Evolutionary conservation across 2,888 invertebrate species (phyloP), one percentile per base, ranked within the genome.

Genomic region (Orthosia incerta): DNA sequence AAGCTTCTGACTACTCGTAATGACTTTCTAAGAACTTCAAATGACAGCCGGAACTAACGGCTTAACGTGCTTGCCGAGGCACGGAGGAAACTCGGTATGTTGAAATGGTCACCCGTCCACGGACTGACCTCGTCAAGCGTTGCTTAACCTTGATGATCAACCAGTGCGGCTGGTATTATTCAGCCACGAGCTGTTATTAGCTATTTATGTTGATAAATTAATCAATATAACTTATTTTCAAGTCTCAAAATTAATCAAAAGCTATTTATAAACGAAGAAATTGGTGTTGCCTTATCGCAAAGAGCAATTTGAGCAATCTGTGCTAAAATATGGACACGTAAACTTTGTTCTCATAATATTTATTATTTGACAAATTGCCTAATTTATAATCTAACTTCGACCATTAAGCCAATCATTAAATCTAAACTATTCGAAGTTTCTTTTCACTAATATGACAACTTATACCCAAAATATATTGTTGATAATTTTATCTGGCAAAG

Each of bases 371-470:
- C 46, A 75, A 80, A 74, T 74, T 67, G 60, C 74, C 26, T 51
- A 60, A 79, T 73, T 80, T 83, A 79, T 71, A 68, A 65, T 57
- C 46, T 50, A 68, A 83, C 68, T 80, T 80, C 18, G 50, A 68
- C 20, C 56, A 72, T 83, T 79, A 53, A 68, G 26, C 31, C 26
- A 68, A 68, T 64, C 20, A 63, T 26, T 20, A 23, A 74, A 23
- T 31, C 53, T 20, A 23, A 74, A 74, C 65, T 66, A 79, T 55
- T 31, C 5, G 2, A 63, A 80, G 59, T 67, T 75, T 67, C 16
- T 55, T 74, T 23, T 39, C 53, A 59, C 13, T 61, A 63, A 69
- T 69, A 66, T 56, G 67, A 56, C 13, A 48, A 73, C 15, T 69
- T 51, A 51, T 16, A 18, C 4, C 61, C 16, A 9, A 1, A 39